These are phyloP conservation scores for Hypocryptadius cinnamomeus DNA, from an alignment of 2,113 vertebrate species.

Conservation along the genomic window DNA sequence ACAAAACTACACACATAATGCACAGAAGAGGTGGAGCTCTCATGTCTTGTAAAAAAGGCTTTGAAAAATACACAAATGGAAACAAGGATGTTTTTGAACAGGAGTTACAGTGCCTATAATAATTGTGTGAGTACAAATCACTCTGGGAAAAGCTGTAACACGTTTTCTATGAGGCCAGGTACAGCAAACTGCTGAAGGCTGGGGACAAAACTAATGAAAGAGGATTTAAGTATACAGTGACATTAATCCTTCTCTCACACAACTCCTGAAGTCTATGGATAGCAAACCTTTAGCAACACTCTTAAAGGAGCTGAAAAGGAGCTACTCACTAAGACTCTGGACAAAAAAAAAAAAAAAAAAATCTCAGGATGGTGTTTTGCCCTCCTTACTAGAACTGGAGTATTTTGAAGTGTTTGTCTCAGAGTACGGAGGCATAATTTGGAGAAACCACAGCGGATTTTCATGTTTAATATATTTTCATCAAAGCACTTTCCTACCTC, in stretches of 20 bases:
- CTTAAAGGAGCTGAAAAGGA: neutral
- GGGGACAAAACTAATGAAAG: neutral
- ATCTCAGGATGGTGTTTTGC: neutral
- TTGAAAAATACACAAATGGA: neutral
- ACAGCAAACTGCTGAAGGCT: neutral
- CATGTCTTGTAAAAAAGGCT: neutral
- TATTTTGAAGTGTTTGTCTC: neutral
- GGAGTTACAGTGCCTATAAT: neutral
- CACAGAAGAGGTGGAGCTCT: neutral
- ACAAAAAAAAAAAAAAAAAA: too few relatives aligned
- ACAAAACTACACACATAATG: neutral
- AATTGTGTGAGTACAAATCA: neutral
- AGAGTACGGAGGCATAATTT: neutral
- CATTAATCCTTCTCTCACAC: neutral
- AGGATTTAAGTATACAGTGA: rapidly evolving
- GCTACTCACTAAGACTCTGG: neutral
- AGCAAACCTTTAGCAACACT: neutral
- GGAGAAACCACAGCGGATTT: neutral
- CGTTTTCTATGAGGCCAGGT: neutral
- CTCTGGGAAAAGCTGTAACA: neutral
- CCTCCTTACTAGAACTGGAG: neutral
- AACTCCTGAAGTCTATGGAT: neutral
- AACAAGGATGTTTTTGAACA: neutral
- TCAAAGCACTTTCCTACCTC: conserved; percentile 4
- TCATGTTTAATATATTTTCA: neutral